Percentiles rank a stretch among this genome's conserved stretches.
Evolutionary conservation across 2,113 vertebrate genomes (phyloP).

Genomic region (Myiopsitta monachus): DNA sequence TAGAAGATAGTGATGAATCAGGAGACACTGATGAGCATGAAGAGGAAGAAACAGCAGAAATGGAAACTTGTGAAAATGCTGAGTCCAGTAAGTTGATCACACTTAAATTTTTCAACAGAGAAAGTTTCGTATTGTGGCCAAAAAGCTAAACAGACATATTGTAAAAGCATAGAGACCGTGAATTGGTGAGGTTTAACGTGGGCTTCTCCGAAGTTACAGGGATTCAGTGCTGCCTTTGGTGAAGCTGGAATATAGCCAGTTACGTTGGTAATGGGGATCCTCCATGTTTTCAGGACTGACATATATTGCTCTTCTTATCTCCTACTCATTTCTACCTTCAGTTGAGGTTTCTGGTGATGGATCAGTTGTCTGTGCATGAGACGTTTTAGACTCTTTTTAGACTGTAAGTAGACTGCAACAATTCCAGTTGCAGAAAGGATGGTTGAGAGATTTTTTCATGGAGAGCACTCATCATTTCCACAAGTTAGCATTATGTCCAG

Average conservation of each 20-base stretch:
- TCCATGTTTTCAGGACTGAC: background rate
- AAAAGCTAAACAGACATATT: background rate
- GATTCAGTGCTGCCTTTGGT: background rate
- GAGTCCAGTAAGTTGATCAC: constrained; percentile 75
- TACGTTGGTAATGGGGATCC: fast-evolving
- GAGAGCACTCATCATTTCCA: background rate
- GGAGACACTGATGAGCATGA: constrained; percentile 79
- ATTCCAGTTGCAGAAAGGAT: background rate
- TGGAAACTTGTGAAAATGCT: constrained; percentile 83
- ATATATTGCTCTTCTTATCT: background rate
- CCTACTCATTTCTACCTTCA: background rate
- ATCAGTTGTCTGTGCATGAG: background rate
- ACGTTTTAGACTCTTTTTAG: background rate
- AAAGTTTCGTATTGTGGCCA: background rate
- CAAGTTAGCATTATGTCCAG: background rate
- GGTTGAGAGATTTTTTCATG: background rate
- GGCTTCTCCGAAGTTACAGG: background rate
- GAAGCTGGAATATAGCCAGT: background rate
- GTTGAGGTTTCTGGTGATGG: background rate
- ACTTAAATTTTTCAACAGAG: background rate
- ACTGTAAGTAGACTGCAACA: background rate
- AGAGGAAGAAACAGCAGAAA: constrained; percentile 73
- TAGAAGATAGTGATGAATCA: constrained; percentile 82
- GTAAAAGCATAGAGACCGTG: background rate
- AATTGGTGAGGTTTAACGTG: background rate